Evolutionary conservation across 2,888 invertebrate species (phyloP), one percentile per base, ranked within the genome.

Genomic region (Hydraecia micacea): DNA sequence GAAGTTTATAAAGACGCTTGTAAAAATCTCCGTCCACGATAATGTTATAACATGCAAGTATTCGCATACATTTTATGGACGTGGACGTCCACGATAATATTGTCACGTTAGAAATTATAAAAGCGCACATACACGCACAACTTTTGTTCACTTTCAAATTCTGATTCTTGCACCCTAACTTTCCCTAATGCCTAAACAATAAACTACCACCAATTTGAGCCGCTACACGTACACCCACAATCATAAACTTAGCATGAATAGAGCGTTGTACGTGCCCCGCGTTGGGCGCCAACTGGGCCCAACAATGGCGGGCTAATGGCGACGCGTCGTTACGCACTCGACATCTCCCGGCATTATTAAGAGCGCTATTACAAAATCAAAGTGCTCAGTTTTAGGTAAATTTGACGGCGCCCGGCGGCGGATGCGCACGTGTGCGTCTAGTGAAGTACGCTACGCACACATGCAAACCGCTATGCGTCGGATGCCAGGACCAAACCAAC

Each of bases 251-350:
- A 32, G 62, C 65, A 73, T 85, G 79, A 86, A 81, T 77, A 74
- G 76, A 70, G 84, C 58, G 85, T 85, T 77, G 79, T 81, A 79
- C 80, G 84, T 87, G 89, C 89, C 91, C 92, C 93, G 91, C 90
- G 93, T 90, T 91, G 95, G 94, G 95, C 93, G 93, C 93, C 94
- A 93, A 60, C 75, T n/a, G 71, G 49, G 55, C 55, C 65, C 80
- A 89, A 96, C 95, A 96, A 95, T 95, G 90, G 81, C 87, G 78
- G 86, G 86, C 94, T 96, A 96, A 95, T 95, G 95, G 93, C 92
- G 93, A 83, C 90, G 92, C 89, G 91, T 94, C 92, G 93, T 95
- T 93, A 93, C 89, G 90, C 92, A 88, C 94, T 93, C 88, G 77
- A 91, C 88, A 78, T 80, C 73, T 83, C 75, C 86, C 85, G 87